A percentile compares a stretch with the other conserved stretches of the same genome.
Evolutionary conservation across 2,888 invertebrate genomes (phyloP).

Genomic region (Ornithoptera alexandrae): DNA sequence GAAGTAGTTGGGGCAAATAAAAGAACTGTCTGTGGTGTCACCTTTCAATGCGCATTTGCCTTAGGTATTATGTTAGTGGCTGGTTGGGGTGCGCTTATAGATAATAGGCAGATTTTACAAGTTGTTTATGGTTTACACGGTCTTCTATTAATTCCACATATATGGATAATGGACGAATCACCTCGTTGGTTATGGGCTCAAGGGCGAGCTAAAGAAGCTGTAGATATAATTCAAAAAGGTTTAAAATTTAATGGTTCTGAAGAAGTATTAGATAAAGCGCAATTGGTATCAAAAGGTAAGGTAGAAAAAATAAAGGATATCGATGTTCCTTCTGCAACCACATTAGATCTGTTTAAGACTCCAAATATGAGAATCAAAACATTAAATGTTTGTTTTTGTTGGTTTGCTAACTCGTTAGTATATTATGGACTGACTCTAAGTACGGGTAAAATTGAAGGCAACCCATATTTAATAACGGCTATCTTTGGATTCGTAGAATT

Average conservation of each 20-base stretch:
- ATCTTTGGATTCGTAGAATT: conserved; percentile 89
- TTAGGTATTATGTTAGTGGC: conserved; percentile 90
- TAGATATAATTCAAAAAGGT: conserved; percentile 87
- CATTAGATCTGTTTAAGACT: conserved; percentile 88
- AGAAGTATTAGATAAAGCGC: conserved; percentile 82
- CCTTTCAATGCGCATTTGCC: conserved; percentile 89
- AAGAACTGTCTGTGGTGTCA: conserved; percentile 88
- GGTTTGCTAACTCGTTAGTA: conserved; percentile 93
- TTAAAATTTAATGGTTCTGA: conserved; percentile 85
- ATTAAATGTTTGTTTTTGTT: conserved; percentile 89
- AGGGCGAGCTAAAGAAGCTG: conserved; percentile 85
- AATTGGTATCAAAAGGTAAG: conserved; percentile 82
- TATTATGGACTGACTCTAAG: conserved; percentile 92
- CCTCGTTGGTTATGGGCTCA: conserved; percentile 94
- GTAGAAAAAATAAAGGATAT: conserved; percentile 65
- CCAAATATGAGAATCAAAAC: conserved; percentile 89
- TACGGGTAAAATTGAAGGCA: conserved; percentile 88
- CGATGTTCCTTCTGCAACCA: conserved; percentile 75
- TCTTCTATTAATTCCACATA: conserved; percentile 86
- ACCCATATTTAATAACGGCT: conserved; percentile 89
- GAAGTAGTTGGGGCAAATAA: conserved; percentile 90
- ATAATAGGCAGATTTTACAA: conserved; percentile 87
- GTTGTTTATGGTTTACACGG: conserved; percentile 89
- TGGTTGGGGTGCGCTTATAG: conserved; percentile 88
- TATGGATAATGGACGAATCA: conserved; percentile 94